These are phyloP conservation scores for Bombus difficillimus DNA, from an alignment of 1,140 invertebrate species.

Conservation along the genomic window DNA sequence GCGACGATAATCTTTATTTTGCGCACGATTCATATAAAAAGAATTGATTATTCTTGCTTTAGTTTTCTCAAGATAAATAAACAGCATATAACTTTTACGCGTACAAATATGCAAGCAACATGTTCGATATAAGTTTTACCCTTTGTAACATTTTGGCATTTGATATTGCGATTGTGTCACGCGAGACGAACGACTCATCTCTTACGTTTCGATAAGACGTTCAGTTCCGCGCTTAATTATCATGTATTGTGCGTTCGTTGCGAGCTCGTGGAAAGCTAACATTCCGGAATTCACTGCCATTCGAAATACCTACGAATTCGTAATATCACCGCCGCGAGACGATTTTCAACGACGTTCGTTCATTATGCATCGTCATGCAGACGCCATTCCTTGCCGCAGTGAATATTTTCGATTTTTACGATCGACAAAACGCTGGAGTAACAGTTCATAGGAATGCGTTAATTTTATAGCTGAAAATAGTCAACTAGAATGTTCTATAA, in stretches of 20 bases:
- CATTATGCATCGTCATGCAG: slow-evolving; percentile 31
- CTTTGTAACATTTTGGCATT: no score
- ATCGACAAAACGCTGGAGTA: neutral
- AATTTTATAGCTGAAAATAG: neutral
- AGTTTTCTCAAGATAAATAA: no score
- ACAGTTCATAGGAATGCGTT: neutral
- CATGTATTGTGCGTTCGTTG: slow-evolving; percentile 36
- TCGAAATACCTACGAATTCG: slow-evolving; percentile 42
- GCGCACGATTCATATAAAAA: no score
- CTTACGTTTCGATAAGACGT: slow-evolving; percentile 16
- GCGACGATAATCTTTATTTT: no score
- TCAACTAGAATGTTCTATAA: neutral
- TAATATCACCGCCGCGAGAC: slow-evolving; percentile 28
- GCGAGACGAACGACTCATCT: neutral
- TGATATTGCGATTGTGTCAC: neutral
- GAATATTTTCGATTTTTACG: slow-evolving; percentile 11
- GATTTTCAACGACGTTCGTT: slow-evolving; percentile 28
- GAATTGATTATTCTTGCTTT: no score
- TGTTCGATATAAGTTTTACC: no score
- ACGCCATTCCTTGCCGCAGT: neutral
- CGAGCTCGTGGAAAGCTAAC: slow-evolving; percentile 28
- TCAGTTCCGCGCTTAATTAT: slow-evolving; percentile 27
- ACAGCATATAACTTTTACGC: no score
- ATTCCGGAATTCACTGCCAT: slow-evolving; percentile 33
- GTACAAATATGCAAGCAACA: no score